Evolutionary conservation across 2,797 vertebrate genomes (phyloP).

Genomic region (Alectoris magna): DNA sequence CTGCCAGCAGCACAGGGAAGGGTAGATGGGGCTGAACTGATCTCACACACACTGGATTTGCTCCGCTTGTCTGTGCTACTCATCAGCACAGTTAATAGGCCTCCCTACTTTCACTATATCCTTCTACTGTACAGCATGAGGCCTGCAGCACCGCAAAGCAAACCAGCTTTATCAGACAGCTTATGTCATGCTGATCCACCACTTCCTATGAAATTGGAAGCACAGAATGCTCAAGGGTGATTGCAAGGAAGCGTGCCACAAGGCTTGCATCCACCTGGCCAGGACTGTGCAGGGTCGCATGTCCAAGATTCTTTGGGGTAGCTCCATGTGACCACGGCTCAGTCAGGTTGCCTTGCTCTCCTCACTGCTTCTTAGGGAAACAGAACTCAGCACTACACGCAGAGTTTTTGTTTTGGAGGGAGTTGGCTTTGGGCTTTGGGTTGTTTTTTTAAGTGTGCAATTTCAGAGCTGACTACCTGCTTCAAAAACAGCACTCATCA

Average conservation of each 20-base stretch:
- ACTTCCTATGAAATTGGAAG: neutral
- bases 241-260: neutral
- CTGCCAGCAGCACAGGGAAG: neutral
- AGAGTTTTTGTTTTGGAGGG: neutral
- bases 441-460: neutral
- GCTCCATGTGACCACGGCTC: neutral
- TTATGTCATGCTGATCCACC: neutral
- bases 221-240: neutral
- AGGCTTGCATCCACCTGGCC: neutral
- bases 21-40: neutral
- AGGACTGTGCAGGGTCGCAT: neutral
- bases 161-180: neutral
- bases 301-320: neutral
- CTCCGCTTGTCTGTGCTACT: neutral
- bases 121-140: rapidly evolving
- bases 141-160: neutral
- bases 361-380: neutral
- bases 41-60: neutral
- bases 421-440: neutral
- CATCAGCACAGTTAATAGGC: neutral
- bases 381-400: too few relatives aligned
- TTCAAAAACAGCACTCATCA: neutral
- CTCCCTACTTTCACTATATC: neutral
- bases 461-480: neutral
- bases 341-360: neutral